Conservation (phyloP, 2,888 invertebrate genomes). For the Polymixis flavicincta region DNA sequence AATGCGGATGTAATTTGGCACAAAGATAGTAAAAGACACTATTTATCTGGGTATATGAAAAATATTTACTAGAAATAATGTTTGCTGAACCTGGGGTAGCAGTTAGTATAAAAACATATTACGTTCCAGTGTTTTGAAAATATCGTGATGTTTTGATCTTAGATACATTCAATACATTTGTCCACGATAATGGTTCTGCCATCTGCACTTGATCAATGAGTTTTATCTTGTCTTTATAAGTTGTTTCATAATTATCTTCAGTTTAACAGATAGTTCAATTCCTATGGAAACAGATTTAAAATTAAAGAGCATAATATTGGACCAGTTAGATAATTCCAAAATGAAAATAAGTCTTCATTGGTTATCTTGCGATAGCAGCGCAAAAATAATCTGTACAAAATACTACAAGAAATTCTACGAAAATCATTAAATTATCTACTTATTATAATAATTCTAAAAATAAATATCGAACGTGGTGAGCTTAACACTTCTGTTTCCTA, state of each 20-base stretch:
- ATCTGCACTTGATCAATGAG: not conserved
- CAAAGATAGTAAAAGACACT: constrained; percentile 9
- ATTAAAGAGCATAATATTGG: not conserved
- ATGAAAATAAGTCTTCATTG: not conserved
- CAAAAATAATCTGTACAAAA: constrained; percentile 12
- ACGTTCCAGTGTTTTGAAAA: constrained; percentile 10
- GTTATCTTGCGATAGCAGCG: not conserved
- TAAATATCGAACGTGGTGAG: constrained; percentile 87
- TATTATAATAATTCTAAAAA: constrained; percentile 58
- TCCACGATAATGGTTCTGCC: not conserved
- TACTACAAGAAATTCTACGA: constrained; percentile 33
- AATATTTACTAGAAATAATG: not conserved
- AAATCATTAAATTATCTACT: constrained; percentile 46
- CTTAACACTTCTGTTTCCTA: constrained; percentile 77
- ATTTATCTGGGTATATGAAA: not conserved
- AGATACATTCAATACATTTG: not conserved
- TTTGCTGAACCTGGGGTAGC: not conserved
- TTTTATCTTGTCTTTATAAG: not conserved
- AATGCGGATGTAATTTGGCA: constrained; percentile 27
- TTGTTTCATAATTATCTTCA: not conserved
- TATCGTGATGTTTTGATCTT: not conserved
- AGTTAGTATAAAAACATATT: not conserved
- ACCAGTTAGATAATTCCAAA: not conserved
- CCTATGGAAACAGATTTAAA: not conserved
- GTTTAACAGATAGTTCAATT: not conserved